Conservation (phyloP, 2,113 vertebrate genomes). For the Progne subis region DNA sequence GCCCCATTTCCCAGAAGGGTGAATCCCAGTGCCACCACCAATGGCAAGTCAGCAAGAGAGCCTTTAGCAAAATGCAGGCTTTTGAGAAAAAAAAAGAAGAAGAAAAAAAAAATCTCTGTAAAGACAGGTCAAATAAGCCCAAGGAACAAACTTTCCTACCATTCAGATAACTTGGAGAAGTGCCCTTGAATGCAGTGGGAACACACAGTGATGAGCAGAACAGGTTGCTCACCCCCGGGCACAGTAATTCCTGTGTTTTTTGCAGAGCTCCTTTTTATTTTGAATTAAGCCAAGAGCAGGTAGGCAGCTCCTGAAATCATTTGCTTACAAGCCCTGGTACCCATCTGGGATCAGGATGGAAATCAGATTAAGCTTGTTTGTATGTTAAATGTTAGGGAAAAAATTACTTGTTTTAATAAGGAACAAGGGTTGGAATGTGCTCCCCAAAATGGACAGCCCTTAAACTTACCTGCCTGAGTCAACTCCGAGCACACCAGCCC, state of each 20-base stretch:
- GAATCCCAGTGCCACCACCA: neutral
- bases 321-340: slow-evolving; percentile 53
- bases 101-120: neutral
- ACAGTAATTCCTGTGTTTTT: slow-evolving; percentile 5
- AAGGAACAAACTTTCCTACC: neutral
- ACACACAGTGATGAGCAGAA: neutral
- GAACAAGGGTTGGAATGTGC: slow-evolving; percentile 17
- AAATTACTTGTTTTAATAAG: slow-evolving; percentile 69
- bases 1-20: fast-evolving
- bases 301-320: slow-evolving; percentile 53
- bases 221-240: neutral
- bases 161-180: neutral
- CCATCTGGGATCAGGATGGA: slow-evolving; percentile 63
- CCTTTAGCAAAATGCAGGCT: neutral
- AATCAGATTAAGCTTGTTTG: slow-evolving; percentile 74
- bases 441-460: slow-evolving; percentile 11
- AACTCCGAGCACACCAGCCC: neutral
- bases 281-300: slow-evolving; percentile 41
- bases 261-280: neutral
- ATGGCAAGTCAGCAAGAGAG: neutral
- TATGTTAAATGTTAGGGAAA: slow-evolving; percentile 71
- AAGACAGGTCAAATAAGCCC: neutral
- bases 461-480: neutral
- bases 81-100: neutral
- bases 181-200: neutral